A percentile compares a stretch with the other conserved stretches of the same genome.
These are phyloP conservation scores for Peromyscus leucopus DNA, from an alignment of 2,113 vertebrate species.

Conservation along the genomic window DNA sequence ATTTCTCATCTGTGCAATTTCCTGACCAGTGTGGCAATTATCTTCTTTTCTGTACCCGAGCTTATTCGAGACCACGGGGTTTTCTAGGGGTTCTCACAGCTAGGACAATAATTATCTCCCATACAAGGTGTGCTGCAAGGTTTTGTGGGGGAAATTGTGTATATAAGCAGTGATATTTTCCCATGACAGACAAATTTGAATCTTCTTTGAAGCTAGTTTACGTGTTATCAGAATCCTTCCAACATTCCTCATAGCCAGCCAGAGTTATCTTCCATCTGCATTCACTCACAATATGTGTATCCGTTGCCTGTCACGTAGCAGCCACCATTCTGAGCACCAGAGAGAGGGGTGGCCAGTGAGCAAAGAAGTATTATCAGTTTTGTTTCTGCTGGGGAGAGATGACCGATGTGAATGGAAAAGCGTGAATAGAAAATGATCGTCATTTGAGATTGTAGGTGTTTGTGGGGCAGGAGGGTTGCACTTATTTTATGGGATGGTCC, in stretches of 20 bases:
- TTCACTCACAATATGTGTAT: background rate
- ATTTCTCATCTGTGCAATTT: constrained; percentile 11
- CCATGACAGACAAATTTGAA: background rate
- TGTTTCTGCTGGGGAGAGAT: background rate
- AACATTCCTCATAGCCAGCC: background rate
- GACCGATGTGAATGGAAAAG: background rate
- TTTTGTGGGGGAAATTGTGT: background rate
- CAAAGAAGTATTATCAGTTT: background rate
- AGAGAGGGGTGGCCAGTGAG: background rate
- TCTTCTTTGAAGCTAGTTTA: background rate
- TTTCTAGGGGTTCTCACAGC: background rate
- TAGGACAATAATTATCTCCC: background rate
- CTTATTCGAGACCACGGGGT: background rate
- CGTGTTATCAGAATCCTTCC: background rate
- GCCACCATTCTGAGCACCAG: background rate
- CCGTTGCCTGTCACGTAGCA: background rate
- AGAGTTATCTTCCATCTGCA: background rate
- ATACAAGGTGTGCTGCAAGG: background rate
- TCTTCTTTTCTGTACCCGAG: background rate
- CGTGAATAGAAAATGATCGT: background rate
- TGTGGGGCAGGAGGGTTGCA: background rate
- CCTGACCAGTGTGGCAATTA: background rate
- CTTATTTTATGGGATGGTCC: background rate
- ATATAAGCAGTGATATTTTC: constrained; percentile 33
- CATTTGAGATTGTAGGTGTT: background rate